A percentile compares a stretch with the other conserved stretches of the same genome.
phyloP scores from a whole-genome alignment of 2,797 vertebrate genomes.

The Silurus lanzhouensis region DNA sequence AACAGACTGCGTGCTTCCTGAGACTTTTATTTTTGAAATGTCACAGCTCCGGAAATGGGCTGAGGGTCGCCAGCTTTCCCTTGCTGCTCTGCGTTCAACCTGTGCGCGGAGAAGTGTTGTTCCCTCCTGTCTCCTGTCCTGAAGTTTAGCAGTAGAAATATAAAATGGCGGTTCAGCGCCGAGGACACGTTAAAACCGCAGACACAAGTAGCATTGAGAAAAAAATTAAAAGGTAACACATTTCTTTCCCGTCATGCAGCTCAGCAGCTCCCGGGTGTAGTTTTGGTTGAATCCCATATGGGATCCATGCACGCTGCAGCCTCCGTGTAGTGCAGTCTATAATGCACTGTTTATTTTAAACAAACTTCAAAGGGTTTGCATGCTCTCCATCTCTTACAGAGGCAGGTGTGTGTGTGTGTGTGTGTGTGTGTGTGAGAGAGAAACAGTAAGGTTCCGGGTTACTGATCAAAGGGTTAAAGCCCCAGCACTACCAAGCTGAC shows the following conservation, averaged over 20 bases:
- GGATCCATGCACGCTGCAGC: neutral
- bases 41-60: neutral
- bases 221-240: slow-evolving; percentile 76
- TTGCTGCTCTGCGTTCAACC: neutral
- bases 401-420: neutral
- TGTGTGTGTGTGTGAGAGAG: neutral
- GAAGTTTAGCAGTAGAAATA: neutral
- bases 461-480: too few species aligned
- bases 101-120: neutral
- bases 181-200: slow-evolving; percentile 64
- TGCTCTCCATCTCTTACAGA: neutral
- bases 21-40: slow-evolving; percentile 35
- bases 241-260: neutral
- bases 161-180: slow-evolving; percentile 60
- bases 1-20: too few species aligned
- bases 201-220: slow-evolving; percentile 73
- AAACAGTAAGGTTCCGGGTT: too few species aligned
- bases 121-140: neutral
- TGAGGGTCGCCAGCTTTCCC: neutral
- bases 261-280: neutral
- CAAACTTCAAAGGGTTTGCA: neutral
- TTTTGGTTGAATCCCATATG: neutral
- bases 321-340: neutral
- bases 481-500: too few species aligned
- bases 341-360: neutral